A percentile compares a stretch with the other conserved stretches of the same genome.
Conservation (phyloP, 2,797 vertebrate species). For the Streptopelia turtur region DNA sequence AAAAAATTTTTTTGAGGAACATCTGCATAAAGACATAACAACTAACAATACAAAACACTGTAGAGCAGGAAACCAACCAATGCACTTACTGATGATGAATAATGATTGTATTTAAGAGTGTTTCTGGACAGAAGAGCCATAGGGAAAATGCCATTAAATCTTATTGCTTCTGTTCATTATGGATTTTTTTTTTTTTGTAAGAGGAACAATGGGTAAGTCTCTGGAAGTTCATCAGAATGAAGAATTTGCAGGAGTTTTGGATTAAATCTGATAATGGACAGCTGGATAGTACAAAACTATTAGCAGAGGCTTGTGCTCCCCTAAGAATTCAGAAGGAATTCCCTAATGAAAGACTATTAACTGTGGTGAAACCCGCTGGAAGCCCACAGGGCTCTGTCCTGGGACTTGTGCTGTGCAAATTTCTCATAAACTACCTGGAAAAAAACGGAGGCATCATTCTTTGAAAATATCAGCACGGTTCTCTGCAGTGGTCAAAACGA, state of each 20-base stretch:
- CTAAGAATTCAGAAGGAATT: neutral
- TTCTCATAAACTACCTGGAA: neutral
- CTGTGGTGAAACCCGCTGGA: neutral
- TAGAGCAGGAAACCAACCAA: neutral
- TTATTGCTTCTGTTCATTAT: neutral
- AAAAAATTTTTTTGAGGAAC: neutral
- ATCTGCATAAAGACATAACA: neutral
- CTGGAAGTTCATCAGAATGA: neutral
- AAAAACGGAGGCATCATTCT: neutral
- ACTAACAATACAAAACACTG: neutral
- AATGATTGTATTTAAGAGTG: neutral
- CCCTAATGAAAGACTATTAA: neutral
- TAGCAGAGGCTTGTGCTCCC: neutral
- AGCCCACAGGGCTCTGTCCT: neutral
- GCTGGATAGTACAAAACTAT: neutral
- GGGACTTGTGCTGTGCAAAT: neutral
- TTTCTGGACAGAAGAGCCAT: neutral
- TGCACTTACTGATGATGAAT: neutral
- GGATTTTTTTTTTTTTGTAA: neutral
- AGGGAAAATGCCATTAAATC: neutral
- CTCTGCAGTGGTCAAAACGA: neutral
- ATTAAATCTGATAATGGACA: neutral
- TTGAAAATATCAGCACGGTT: neutral
- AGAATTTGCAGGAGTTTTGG: neutral
- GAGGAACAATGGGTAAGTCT: neutral